A percentile compares a stretch with the other conserved stretches of the same genome.
These are phyloP conservation scores for Platycnemis pennipes DNA, from an alignment of 2,888 invertebrate species.

Conservation along the genomic window DNA sequence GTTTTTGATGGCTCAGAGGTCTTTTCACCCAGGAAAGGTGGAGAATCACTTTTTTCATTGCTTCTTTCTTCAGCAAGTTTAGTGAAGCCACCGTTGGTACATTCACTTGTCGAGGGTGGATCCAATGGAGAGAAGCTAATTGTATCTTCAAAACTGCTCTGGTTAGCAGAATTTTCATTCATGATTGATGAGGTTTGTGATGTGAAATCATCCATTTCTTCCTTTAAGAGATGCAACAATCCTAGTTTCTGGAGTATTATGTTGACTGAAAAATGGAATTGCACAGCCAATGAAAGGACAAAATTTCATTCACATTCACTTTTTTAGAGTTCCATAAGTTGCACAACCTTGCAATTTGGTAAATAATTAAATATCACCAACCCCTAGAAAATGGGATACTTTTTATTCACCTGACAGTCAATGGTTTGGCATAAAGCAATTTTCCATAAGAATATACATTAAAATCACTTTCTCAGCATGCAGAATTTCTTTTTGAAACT, in stretches of 20 bases:
- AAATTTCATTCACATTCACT: neutral
- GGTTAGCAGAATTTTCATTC: neutral
- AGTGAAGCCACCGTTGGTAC: neutral
- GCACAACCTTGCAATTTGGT: too few relatives aligned
- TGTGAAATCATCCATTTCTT: conserved; percentile 24
- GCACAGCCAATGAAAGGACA: neutral
- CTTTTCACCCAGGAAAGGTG: neutral
- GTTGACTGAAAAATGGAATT: conserved; percentile 21
- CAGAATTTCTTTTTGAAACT: too few relatives aligned
- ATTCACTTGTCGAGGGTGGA: neutral
- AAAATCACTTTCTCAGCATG: too few relatives aligned
- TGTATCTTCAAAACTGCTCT: neutral
- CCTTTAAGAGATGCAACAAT: conserved; percentile 30
- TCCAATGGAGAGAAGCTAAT: conserved; percentile 39
- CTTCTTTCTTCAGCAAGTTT: neutral
- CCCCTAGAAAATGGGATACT: too few relatives aligned
- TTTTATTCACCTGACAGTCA: too few relatives aligned
- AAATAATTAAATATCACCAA: too few relatives aligned
- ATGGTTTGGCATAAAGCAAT: too few relatives aligned
- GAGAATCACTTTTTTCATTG: neutral
- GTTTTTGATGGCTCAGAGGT: neutral
- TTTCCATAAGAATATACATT: too few relatives aligned
- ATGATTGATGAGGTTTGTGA: conserved; percentile 17
- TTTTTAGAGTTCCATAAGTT: too few relatives aligned
- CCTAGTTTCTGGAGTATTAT: conserved; percentile 39